phyloP scores from a whole-genome alignment of 1,140 invertebrate species.

The Drosophila funebris region DNA sequence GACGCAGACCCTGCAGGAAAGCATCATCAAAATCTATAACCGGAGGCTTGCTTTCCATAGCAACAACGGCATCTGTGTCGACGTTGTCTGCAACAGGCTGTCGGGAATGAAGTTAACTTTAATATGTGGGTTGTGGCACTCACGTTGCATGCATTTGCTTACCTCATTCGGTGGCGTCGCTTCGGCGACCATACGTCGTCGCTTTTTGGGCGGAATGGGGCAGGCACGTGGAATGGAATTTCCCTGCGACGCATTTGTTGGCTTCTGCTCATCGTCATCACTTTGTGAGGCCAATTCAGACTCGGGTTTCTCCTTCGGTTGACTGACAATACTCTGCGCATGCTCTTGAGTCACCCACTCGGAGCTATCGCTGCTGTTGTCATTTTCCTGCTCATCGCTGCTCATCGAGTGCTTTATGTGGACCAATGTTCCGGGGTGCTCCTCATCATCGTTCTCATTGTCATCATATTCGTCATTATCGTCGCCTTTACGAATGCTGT shows the following conservation, averaged over 20 bases:
- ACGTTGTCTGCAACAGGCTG: not conserved
- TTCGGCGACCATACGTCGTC: conserved; percentile 14
- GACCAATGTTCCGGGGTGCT: conserved; percentile 11
- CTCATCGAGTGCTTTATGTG: conserved; percentile 45
- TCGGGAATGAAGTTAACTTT: not conserved
- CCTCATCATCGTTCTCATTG: conserved; percentile 33
- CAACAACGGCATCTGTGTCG: not conserved
- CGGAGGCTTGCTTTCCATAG: not conserved
- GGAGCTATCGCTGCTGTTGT: conserved; percentile 32
- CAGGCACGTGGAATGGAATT: not conserved
- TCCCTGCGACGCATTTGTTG: not conserved
- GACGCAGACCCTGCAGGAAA: conserved; percentile 68
- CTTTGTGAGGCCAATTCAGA: conserved; percentile 17
- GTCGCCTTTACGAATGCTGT: conserved; percentile 28
- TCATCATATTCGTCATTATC: conserved; percentile 36
- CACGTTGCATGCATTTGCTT: not conserved
- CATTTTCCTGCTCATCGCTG: conserved; percentile 35
- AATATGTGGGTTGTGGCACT: not conserved
- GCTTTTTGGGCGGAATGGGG: conserved; percentile 45
- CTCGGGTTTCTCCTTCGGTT: conserved; percentile 25
- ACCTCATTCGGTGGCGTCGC: conserved; percentile 5
- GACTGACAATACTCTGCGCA: conserved; percentile 49
- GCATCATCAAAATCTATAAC: conserved; percentile 64
- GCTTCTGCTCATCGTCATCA: conserved; percentile 34
- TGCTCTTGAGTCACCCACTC: conserved; percentile 41